These are phyloP conservation scores for Drosophila truncata DNA, from an alignment of 1,140 invertebrate species.

Conservation along the genomic window DNA sequence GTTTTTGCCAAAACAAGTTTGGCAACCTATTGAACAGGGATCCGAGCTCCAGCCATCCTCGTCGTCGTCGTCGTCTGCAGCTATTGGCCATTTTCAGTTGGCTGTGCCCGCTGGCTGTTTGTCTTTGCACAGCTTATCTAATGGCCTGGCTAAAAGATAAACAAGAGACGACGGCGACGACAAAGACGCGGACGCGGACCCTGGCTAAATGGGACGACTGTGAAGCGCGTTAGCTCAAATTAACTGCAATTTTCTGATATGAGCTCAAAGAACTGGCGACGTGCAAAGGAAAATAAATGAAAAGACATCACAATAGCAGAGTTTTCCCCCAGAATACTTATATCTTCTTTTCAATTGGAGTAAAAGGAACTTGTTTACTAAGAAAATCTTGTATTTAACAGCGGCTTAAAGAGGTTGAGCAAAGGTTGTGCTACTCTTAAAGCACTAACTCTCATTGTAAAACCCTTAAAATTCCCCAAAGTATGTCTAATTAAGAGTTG, in stretches of 20 bases:
- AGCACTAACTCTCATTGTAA: too few species aligned
- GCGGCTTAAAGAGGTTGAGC: neutral
- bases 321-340: constrained; percentile 1
- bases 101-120: constrained; percentile 63
- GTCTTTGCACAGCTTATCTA: constrained; percentile 77
- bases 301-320: too few species aligned
- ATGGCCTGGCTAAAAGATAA: constrained; percentile 76
- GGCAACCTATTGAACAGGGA: constrained; percentile 64
- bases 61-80: constrained; percentile 26
- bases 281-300: constrained; percentile 23
- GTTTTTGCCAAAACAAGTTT: constrained; percentile 69
- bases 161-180: constrained; percentile 63
- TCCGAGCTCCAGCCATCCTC: constrained; percentile 27
- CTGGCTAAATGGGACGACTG: constrained; percentile 53
- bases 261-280: constrained; percentile 25
- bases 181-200: constrained; percentile 10
- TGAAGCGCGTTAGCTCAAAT: constrained; percentile 78
- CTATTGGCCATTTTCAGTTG: constrained; percentile 40
- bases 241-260: constrained; percentile 77
- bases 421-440: neutral
- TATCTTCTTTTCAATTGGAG: constrained; percentile 5
- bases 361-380: neutral
- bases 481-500: constrained; percentile 28
- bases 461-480: neutral
- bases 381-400: neutral